phyloP scores from a whole-genome alignment of 2,888 invertebrate species.

The Sminthurides aquaticus region DNA sequence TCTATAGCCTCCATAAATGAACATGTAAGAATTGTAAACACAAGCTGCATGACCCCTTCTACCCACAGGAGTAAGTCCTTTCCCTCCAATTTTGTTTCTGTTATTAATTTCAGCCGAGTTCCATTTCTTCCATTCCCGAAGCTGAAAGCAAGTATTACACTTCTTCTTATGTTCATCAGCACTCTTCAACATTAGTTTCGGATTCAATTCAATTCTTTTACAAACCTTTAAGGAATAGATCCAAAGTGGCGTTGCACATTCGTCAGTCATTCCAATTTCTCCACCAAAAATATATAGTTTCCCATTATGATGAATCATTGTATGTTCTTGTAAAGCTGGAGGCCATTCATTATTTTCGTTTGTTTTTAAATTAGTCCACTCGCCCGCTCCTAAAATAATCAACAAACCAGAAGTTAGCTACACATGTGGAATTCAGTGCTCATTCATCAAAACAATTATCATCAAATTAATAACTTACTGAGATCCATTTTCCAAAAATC shows the following conservation, averaged over 20 bases:
- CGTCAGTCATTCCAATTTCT: constrained; percentile 67
- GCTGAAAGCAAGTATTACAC: too few species aligned
- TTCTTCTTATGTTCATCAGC: too few species aligned
- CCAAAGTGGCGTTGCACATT: constrained; percentile 73
- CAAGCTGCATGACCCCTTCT: constrained; percentile 76
- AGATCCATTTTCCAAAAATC: constrained; percentile 79
- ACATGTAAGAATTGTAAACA: constrained; percentile 67
- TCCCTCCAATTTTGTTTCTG: constrained; percentile 15
- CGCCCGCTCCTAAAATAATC: constrained; percentile 24
- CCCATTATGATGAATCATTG: constrained; percentile 67
- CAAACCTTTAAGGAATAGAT: constrained; percentile 70
- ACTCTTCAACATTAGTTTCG: too few species aligned
- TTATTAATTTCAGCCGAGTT: constrained; percentile 13
- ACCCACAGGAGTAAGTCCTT: constrained; percentile 58
- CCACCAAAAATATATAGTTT: constrained; percentile 79
- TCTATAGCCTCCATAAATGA: constrained; percentile 80
- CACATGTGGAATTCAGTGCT: too few species aligned
- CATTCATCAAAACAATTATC: too few species aligned
- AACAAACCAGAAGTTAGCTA: too few species aligned
- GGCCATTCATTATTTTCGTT: constrained; percentile 65
- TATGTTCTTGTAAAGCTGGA: constrained; percentile 77
- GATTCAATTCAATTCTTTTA: too few species aligned
- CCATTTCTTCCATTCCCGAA: constrained; percentile 28
- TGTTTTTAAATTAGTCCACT: constrained; percentile 32
- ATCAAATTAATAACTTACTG: too few species aligned